phyloP scores from a whole-genome alignment of 2,113 vertebrate species.

The Xiphophorus couchianus region DNA sequence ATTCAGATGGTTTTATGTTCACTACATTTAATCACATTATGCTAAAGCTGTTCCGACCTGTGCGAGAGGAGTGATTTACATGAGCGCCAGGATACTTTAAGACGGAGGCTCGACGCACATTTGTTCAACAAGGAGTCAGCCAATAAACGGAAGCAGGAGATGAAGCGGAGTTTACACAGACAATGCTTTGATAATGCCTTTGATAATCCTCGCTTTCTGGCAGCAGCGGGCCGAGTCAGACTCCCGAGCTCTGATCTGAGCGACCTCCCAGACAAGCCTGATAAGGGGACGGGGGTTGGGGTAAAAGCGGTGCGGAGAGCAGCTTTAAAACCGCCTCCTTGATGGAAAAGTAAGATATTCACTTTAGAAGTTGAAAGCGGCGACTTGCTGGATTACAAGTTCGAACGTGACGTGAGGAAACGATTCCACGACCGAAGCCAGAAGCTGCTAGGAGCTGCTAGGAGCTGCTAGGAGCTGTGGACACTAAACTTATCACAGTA shows the following conservation, averaged over 20 bases:
- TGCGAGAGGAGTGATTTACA: constrained; percentile 1
- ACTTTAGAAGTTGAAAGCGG: constrained; percentile 58
- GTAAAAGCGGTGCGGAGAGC: neutral
- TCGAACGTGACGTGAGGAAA: constrained; percentile 40
- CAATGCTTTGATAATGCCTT: neutral
- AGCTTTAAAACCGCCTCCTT: constrained; percentile 42
- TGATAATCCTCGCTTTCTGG: constrained; percentile 18
- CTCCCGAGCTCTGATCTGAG: constrained; percentile 37
- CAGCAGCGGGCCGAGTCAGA: constrained; percentile 37
- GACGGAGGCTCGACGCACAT: neutral
- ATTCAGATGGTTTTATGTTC: neutral
- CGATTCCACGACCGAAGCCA: constrained; percentile 5
- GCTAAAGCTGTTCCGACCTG: neutral
- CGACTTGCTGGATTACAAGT: constrained; percentile 56
- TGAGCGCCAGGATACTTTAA: constrained; percentile 10
- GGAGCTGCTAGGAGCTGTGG: constrained; percentile 15
- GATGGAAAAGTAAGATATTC: constrained; percentile 57
- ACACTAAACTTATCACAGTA: constrained; percentile 10
- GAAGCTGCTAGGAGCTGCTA: constrained; percentile 15
- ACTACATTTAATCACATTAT: constrained; percentile 5
- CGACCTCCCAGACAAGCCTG: constrained; percentile 48
- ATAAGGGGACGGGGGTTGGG: constrained; percentile 35
- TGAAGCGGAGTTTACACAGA: constrained; percentile 1
- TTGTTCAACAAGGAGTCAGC: neutral
- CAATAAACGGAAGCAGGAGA: constrained; percentile 17